phyloP scores from a whole-genome alignment of 2,888 invertebrate genomes.

The Tholera decimalis region DNA sequence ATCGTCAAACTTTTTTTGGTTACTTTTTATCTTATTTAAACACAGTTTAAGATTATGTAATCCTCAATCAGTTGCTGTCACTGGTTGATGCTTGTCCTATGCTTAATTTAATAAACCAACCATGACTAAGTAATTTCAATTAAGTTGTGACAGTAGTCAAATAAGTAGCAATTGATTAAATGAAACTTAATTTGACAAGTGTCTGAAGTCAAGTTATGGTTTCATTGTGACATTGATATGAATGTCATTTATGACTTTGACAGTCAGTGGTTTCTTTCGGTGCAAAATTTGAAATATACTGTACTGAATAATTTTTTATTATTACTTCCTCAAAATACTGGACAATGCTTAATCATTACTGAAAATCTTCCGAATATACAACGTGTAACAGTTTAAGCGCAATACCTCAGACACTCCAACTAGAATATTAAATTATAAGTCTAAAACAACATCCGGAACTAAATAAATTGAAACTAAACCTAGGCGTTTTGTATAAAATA shows the following conservation, averaged over 20 bases:
- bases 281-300: background rate
- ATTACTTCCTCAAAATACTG: too few species aligned
- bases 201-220: constrained; percentile 1
- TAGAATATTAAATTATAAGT: too few species aligned
- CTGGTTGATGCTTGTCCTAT: background rate
- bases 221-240: constrained; percentile 18
- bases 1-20: background rate
- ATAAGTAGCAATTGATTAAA: background rate
- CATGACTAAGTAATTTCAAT: background rate
- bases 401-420: too few species aligned
- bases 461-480: too few species aligned
- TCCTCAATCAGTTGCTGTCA: background rate
- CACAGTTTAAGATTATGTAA: constrained; percentile 23
- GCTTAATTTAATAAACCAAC: constrained; percentile 11
- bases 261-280: background rate
- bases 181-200: background rate
- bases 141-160: background rate
- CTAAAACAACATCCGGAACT: too few species aligned
- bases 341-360: background rate
- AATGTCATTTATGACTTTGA: constrained; percentile 3
- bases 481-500: too few species aligned
- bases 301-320: background rate
- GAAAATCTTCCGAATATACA: background rate
- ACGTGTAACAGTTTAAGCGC: too few species aligned
- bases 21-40: constrained; percentile 6